Percentiles rank a stretch among this genome's conserved stretches.
Evolutionary conservation across 2,797 vertebrate genomes (phyloP).

Genomic region (Arnoldichthys spilopterus): DNA sequence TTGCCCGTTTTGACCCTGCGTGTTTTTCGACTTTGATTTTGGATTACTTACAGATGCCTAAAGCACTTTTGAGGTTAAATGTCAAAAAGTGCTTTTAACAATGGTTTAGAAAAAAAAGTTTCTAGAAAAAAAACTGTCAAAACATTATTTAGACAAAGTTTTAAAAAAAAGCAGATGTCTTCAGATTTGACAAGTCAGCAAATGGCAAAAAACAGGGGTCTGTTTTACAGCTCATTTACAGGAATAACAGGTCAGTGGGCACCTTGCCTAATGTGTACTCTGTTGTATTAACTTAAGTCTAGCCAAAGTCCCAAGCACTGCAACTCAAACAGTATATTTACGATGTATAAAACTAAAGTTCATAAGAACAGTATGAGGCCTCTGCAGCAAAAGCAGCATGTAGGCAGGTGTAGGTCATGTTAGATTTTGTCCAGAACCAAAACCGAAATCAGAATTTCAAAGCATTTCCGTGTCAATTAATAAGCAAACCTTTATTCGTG

Average conservation of each 20-base stretch:
- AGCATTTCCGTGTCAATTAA: neutral
- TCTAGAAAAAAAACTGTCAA: too few species aligned
- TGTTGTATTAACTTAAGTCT: neutral
- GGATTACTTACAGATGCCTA: too few species aligned
- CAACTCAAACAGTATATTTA: neutral
- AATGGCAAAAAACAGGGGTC: too few species aligned
- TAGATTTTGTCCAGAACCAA: neutral
- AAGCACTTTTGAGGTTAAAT: too few species aligned
- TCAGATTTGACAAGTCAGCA: too few species aligned
- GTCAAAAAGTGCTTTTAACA: too few species aligned
- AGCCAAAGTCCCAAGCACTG: slow-evolving; percentile 42
- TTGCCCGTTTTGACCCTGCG: too few species aligned
- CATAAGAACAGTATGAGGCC: slow-evolving; percentile 13
- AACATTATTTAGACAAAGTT: too few species aligned
- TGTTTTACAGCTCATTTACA: neutral
- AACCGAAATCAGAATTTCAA: neutral
- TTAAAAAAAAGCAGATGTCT: too few species aligned
- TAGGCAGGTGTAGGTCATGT: neutral
- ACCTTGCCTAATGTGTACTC: neutral
- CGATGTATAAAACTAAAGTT: slow-evolving; percentile 39
- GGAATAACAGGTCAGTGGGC: neutral
- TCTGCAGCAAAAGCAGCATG: neutral
- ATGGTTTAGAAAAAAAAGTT: too few species aligned
- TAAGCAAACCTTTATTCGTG: neutral
- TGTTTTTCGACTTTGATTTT: too few species aligned